A percentile compares a stretch with the other conserved stretches of the same genome.
phyloP scores from a whole-genome alignment of 2,888 invertebrate genomes.

The Augiades crinisus region DNA sequence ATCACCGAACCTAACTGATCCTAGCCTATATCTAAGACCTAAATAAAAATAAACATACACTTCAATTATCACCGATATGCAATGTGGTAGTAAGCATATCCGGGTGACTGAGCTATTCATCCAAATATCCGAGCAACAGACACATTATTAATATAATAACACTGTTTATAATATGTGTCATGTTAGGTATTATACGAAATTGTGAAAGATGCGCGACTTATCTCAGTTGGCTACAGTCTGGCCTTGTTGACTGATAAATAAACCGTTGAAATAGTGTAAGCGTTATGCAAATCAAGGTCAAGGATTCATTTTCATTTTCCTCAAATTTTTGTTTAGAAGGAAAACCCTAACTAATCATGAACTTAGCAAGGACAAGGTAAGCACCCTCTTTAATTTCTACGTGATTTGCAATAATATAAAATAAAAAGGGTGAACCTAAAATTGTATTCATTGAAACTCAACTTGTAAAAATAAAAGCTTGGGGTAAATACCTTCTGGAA shows the following conservation, averaged over 20 bases:
- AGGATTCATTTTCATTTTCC: conserved; percentile 14
- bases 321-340: conserved; percentile 1
- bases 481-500: too few species aligned
- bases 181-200: background rate
- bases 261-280: conserved; percentile 17
- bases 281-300: conserved; percentile 18
- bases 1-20: too few species aligned
- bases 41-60: too few species aligned
- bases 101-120: too few species aligned
- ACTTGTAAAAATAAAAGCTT: too few species aligned
- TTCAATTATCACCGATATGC: too few species aligned
- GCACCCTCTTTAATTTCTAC: background rate
- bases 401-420: background rate
- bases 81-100: too few species aligned
- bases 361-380: background rate
- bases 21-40: too few species aligned
- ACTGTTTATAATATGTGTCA: background rate
- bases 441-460: too few species aligned
- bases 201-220: conserved; percentile 19
- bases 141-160: too few species aligned
- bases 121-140: too few species aligned
- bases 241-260: conserved; percentile 24
- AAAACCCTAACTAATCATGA: conserved; percentile 2
- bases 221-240: conserved; percentile 16
- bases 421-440: too few species aligned